Percentiles rank a stretch among this genome's conserved stretches.
phyloP scores from a whole-genome alignment of 2,888 invertebrate species.

The Sarcophaga variegata region DNA sequence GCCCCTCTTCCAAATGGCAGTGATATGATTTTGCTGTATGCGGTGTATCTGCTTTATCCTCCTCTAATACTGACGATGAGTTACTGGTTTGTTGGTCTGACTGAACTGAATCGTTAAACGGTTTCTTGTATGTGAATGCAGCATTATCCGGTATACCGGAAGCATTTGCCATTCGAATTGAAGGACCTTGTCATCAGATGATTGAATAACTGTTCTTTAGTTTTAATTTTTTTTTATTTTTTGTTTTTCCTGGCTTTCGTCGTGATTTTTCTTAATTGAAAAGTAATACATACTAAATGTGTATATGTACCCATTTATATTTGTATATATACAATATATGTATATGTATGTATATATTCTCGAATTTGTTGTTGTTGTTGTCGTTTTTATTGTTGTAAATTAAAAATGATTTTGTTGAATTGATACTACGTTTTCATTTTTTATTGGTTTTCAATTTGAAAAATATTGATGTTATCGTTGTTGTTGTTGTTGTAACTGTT shows the following conservation, averaged over 20 bases:
- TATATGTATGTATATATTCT: no score
- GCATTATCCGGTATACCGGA: conserved; percentile 35
- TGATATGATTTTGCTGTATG: neutral
- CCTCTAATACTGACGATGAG: conserved; percentile 3
- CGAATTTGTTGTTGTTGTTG: no score
- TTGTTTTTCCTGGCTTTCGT: neutral
- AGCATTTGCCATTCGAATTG: conserved; percentile 45
- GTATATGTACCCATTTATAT: neutral
- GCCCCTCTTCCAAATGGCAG: neutral
- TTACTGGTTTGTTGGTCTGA: neutral
- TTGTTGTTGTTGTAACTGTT: neutral
- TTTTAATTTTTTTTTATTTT: neutral
- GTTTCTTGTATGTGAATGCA: neutral
- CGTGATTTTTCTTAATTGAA: neutral
- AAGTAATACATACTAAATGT: no score
- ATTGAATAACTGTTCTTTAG: no score
- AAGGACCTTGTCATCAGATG: conserved; percentile 19
- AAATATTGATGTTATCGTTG: conserved; percentile 24
- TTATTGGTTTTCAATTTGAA: no score
- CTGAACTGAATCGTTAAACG: no score
- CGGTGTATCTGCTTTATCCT: neutral
- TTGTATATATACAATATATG: no score
- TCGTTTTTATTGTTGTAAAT: no score
- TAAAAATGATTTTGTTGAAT: no score
- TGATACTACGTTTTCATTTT: no score